Evolutionary conservation across 1,140 invertebrate species (phyloP).

Genomic region (Tetramorium parvispinum): DNA sequence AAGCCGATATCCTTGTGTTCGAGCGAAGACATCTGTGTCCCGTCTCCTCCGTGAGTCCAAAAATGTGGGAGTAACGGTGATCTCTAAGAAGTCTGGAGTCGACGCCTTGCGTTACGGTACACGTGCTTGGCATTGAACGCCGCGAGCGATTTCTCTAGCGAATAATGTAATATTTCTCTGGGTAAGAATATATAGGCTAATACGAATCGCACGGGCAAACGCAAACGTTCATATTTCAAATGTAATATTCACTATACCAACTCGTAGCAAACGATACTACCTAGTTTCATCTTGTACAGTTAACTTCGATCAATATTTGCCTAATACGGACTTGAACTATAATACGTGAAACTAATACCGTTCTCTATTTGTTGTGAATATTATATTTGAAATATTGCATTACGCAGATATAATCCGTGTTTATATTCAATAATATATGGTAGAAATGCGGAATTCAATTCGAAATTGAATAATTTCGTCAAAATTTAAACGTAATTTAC

Average conservation of each 20-base stretch:
- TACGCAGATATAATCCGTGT: background rate
- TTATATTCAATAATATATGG: background rate
- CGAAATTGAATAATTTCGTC: background rate
- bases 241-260: background rate
- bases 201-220: background rate
- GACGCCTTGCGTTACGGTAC: background rate
- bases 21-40: background rate
- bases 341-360: background rate
- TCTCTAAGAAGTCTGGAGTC: background rate
- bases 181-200: background rate
- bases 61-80: conserved; percentile 23
- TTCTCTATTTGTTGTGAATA: background rate
- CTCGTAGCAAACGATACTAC: background rate
- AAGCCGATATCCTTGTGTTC: conserved; percentile 67
- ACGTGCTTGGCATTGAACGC: background rate
- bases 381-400: background rate
- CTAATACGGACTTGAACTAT: background rate
- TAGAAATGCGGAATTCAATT: background rate
- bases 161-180: conserved; percentile 8
- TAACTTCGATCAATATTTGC: background rate
- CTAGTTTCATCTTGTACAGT: conserved; percentile 8
- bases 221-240: background rate
- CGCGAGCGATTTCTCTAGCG: background rate
- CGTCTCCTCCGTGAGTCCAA: background rate
- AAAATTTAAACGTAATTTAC: background rate